Conservation (phyloP, 2,888 invertebrate genomes). For the Caenorhabditis japonica region DNA sequence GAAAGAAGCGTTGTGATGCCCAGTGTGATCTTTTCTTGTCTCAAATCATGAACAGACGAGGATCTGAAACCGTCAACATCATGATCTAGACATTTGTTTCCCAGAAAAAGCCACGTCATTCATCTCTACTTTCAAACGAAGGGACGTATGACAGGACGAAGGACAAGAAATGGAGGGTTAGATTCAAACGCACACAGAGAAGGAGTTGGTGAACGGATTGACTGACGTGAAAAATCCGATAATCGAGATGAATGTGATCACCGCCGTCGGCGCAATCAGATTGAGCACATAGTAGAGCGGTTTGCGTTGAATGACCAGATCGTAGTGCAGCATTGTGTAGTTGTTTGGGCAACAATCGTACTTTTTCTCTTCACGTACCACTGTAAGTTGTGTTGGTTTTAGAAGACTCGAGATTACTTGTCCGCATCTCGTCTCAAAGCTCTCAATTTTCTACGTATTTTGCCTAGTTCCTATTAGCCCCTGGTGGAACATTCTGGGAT, state of each 20-base stretch:
- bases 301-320: conserved; percentile 57
- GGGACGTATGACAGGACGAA: conserved; percentile 20
- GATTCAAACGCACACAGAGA: conserved; percentile 49
- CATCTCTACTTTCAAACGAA: conserved; percentile 5
- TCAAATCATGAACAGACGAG: conserved; percentile 76
- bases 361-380: conserved; percentile 54
- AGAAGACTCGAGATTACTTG: background rate
- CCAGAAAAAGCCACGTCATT: conserved; percentile 14
- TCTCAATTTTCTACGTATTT: too few species aligned
- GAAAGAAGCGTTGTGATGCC: conserved; percentile 73
- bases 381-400: conserved; percentile 27
- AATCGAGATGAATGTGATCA: conserved; percentile 78
- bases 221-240: conserved; percentile 77
- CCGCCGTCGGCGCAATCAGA: conserved; percentile 78
- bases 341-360: conserved; percentile 57
- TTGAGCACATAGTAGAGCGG: conserved; percentile 72
- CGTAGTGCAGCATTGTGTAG: conserved; percentile 55
- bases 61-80: conserved; percentile 56
- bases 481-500: too few species aligned
- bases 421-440: background rate
- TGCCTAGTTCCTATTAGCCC: too few species aligned
- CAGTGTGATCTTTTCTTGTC: conserved; percentile 60
- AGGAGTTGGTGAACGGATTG: conserved; percentile 45
- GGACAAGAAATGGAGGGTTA: conserved; percentile 1
- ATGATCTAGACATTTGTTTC: background rate